phyloP scores from a whole-genome alignment of 2,797 vertebrate genomes.

The Zalophus californianus region DNA sequence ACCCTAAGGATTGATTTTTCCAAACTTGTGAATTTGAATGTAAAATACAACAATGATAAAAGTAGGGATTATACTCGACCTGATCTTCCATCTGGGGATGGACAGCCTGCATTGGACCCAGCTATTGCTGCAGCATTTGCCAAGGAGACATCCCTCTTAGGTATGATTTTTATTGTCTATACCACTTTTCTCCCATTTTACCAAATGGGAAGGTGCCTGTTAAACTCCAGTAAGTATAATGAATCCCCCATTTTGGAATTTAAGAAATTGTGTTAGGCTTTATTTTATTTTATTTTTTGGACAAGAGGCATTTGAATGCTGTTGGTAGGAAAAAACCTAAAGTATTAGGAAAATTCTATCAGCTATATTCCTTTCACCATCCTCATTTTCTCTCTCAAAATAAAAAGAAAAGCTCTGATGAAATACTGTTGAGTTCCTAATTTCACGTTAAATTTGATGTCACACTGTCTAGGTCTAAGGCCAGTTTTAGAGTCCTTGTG shows the following conservation, averaged over 20 bases:
- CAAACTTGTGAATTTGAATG: slow-evolving; percentile 98
- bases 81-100: slow-evolving; percentile 97
- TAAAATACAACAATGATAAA: slow-evolving; percentile 99
- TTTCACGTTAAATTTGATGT: background rate
- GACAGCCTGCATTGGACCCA: slow-evolving; percentile 94
- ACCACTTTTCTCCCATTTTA: slow-evolving; percentile 42
- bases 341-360: slow-evolving; percentile 17
- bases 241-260: background rate
- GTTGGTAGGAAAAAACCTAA: background rate
- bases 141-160: slow-evolving; percentile 98
- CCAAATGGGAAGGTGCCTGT: slow-evolving; percentile 29
- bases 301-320: background rate
- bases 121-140: slow-evolving; percentile 94
- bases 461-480: background rate
- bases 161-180: slow-evolving; percentile 89
- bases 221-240: slow-evolving; percentile 59
- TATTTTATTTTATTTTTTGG: background rate
- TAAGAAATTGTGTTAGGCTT: background rate
- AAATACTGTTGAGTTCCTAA: background rate
- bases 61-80: slow-evolving; percentile 98
- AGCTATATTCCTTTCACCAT: background rate
- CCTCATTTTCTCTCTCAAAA: background rate
- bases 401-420: background rate
- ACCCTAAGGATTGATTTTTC: slow-evolving; percentile 99
- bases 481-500: background rate